Evolutionary conservation across 2,888 invertebrate species (phyloP), one percentile per base, ranked within the genome.

Genomic region (Stenolophus ochropezus): DNA sequence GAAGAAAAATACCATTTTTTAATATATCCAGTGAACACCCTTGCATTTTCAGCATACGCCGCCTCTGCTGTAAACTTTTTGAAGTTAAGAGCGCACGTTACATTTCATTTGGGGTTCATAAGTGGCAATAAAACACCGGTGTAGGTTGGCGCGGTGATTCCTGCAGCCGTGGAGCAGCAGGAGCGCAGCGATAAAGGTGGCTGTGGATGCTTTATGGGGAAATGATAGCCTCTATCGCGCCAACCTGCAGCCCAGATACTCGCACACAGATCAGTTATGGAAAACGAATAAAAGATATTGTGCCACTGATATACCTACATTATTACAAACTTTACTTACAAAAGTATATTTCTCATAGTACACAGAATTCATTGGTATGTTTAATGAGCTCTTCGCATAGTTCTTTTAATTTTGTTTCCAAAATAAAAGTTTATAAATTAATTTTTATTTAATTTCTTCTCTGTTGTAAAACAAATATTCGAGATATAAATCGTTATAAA

Each of bases 71-170:
- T 42, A 20, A 61, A 61, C 25, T 25, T 23, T 61, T 61, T 25
- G 20, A 42, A 16, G 69, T 69, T 27, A 77, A 16, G 42, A 33
- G 58, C 20, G 58, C 11, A 42, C 69, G 65, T 78, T 78, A 78
- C 78, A 78, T 78, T 78, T 78, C 78, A 78, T 78, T 78, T 78
- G 47, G 78, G 61, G 21, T 58, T 78, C 78, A 78, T 78, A 78
- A 78, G 78, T 78, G 65, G 65, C 49, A 78, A 78, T 78, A 78
- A 78, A 78, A 65, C 65, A 78, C 58, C 78, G 65, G 27, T 49
- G 49, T 65, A 78, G 58, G 51, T 6, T 73, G 14, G 47, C 8
- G 42, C 58, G 42, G 56, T 23, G 61, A 42, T 61, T 56, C 58
- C 23, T 18, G 27, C 51, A 42, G 33, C 14, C 27, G 42, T 14